A percentile compares a stretch with the other conserved stretches of the same genome.
phyloP scores from a whole-genome alignment of 2,888 invertebrate genomes.

The Philhelius pedissequus region DNA sequence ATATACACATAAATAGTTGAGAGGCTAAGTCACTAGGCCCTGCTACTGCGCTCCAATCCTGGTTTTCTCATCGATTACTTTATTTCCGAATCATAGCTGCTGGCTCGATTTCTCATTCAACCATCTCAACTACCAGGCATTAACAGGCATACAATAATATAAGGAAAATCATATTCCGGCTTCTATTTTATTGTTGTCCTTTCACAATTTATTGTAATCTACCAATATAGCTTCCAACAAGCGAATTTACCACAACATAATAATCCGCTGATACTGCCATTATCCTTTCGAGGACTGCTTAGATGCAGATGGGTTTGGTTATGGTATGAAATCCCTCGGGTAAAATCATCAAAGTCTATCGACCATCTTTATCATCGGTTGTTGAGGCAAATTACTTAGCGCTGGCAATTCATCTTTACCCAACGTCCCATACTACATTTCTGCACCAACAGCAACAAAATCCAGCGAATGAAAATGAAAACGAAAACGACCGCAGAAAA shows the following conservation, averaged over 20 bases:
- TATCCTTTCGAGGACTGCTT: conserved; percentile 15
- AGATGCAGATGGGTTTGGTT: not conserved
- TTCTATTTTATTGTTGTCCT: conserved; percentile 51
- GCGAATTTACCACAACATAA: conserved; percentile 43
- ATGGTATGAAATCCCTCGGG: conserved; percentile 23
- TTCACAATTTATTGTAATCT: conserved; percentile 56
- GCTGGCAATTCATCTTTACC: conserved; percentile 27
- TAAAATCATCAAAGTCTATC: conserved; percentile 35
- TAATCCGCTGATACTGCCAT: conserved; percentile 59
- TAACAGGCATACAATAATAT: conserved; percentile 59
- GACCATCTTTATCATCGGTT: conserved; percentile 30
- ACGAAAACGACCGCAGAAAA: conserved; percentile 4
- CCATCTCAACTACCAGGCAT: not conserved
- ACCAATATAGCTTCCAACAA: conserved; percentile 46
- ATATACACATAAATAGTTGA: too few species aligned
- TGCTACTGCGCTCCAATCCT: too few species aligned
- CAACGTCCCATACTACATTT: conserved; percentile 52
- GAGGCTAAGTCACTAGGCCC: too few species aligned
- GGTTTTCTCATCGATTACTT: not conserved
- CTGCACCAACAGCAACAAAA: not conserved
- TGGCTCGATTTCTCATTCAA: not conserved
- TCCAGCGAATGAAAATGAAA: not conserved
- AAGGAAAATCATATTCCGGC: conserved; percentile 39
- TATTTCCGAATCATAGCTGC: not conserved
- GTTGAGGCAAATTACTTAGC: conserved; percentile 18